Evolutionary conservation across 2,888 invertebrate species (phyloP), one percentile per base, ranked within the genome.

Genomic region (Drosophila paramelanica): DNA sequence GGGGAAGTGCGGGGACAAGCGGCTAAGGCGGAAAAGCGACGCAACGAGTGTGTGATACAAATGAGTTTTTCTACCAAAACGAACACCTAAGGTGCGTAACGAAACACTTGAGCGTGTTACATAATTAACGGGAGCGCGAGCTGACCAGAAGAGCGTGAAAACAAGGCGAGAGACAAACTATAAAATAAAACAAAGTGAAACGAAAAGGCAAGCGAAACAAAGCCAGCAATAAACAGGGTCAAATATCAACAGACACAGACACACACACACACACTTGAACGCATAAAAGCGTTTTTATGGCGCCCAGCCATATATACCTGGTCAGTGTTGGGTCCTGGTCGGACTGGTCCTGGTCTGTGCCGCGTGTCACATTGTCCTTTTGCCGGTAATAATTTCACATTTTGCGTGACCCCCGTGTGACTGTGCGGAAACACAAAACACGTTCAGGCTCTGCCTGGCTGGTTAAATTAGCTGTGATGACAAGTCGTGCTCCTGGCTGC

Each of bases 321-420:
- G 45, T 33, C 55, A 25, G n/a, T n/a, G 46, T 33, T 7, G 31
- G 45, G 20, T 11, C 17, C 62, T 53, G 27, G 6, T 8, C 20
- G 20, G 25, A 38, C 11, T 23, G 23, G 23, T 23, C 23, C 23
- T 23, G 23, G 23, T 4, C 23, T 31, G n/a, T 31, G 38, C 36
- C 39, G 77, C 70, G 77, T 69, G 87, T 81, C 88, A 64, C 88
- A 82, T 67, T 85, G 84, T 86, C 79, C 75, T 79, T 67, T 77
- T 74, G 69, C 76, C 86, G 86, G 80, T 72, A 80, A 88, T 88
- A 83, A 88, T 88, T 83, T 56, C 86, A 70, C 81, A 84, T 81
- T 87, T 77, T 76, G 73, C 68, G 68, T 76, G 79, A 79, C 85
- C 81, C 51, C 62, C 50, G 46, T 61, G 62, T 77, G 67, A 68